A percentile compares a stretch with the other conserved stretches of the same genome.
These are phyloP conservation scores for Garrulus glandarius DNA, from an alignment of 2,797 vertebrate genomes.

Conservation along the genomic window DNA sequence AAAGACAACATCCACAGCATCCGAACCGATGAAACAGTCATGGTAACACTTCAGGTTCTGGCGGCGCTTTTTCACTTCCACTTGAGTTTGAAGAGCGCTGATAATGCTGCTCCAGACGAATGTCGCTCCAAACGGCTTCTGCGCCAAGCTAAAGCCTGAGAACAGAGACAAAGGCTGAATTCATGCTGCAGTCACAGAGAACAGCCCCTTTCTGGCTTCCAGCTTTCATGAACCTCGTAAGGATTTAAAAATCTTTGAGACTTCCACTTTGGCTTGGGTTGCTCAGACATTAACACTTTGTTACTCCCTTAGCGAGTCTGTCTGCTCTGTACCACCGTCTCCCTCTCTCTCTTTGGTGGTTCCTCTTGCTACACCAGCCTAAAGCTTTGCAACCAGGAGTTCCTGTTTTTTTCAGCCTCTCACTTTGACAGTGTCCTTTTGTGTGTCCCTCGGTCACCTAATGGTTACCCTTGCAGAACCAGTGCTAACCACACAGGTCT, in stretches of 20 bases:
- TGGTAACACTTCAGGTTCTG: conserved; percentile 92
- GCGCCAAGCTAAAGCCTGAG: conserved; percentile 85
- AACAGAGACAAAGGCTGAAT: not conserved
- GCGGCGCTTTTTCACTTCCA: conserved; percentile 92
- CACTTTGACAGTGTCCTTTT: not conserved
- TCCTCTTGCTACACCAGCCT: not conserved
- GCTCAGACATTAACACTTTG: not conserved
- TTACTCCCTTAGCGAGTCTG: not conserved
- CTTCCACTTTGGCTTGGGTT: not conserved
- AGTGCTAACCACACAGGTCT: not conserved
- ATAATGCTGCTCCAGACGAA: conserved; percentile 96
- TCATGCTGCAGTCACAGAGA: not conserved
- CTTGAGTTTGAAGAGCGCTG: conserved; percentile 84
- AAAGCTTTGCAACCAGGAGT: not conserved
- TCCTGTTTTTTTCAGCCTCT: not conserved
- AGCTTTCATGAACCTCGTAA: not conserved
- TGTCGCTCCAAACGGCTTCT: conserved; percentile 92
- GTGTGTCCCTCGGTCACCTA: not conserved
- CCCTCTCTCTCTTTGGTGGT: not conserved
- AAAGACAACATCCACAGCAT: conserved; percentile 91
- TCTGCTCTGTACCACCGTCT: not conserved
- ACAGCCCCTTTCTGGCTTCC: not conserved
- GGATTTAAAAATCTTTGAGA: not conserved
- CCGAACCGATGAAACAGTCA: conserved; percentile 93
- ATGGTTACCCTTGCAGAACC: not conserved